A percentile compares a stretch with the other conserved stretches of the same genome.
phyloP scores from a whole-genome alignment of 2,113 vertebrate genomes.

The Apodemus sylvaticus region DNA sequence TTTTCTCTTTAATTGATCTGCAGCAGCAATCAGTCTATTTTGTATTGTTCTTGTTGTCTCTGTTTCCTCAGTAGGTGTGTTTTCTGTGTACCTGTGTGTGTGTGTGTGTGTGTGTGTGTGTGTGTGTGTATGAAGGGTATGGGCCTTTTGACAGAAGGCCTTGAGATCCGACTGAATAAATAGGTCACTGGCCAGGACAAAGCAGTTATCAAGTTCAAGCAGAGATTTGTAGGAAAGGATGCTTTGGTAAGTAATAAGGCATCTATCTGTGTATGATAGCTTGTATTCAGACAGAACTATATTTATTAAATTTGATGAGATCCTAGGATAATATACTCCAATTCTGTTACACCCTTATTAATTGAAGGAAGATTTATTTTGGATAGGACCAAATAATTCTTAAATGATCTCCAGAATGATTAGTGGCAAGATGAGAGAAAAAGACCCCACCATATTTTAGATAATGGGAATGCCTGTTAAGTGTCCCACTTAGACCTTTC shows the following conservation, averaged over 20 bases:
- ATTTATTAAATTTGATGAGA: constrained; percentile 25
- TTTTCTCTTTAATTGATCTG: constrained; percentile 27
- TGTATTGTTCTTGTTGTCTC: not conserved
- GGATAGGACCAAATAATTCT: constrained; percentile 70
- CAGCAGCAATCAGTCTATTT: constrained; percentile 18
- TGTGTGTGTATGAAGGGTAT: not conserved
- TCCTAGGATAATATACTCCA: not conserved
- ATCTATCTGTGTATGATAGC: constrained; percentile 1
- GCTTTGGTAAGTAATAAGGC: constrained; percentile 5
- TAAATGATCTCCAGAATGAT: not conserved
- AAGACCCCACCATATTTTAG: not conserved
- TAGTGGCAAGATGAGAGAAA: not conserved
- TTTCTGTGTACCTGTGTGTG: not conserved
- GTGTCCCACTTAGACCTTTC: not conserved
- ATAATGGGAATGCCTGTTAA: not conserved
- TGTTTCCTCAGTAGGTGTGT: not conserved
- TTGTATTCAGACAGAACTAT: not conserved
- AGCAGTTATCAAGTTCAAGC: not conserved
- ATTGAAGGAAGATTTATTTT: constrained; percentile 46
- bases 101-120: too few relatives aligned
- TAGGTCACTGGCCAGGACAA: not conserved
- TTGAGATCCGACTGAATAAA: not conserved
- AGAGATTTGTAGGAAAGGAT: not conserved
- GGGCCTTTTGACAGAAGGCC: not conserved
- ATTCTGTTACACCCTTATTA: constrained; percentile 30